phyloP scores from a whole-genome alignment of 1,140 invertebrate genomes.

The Leptonema lineaticorne region DNA sequence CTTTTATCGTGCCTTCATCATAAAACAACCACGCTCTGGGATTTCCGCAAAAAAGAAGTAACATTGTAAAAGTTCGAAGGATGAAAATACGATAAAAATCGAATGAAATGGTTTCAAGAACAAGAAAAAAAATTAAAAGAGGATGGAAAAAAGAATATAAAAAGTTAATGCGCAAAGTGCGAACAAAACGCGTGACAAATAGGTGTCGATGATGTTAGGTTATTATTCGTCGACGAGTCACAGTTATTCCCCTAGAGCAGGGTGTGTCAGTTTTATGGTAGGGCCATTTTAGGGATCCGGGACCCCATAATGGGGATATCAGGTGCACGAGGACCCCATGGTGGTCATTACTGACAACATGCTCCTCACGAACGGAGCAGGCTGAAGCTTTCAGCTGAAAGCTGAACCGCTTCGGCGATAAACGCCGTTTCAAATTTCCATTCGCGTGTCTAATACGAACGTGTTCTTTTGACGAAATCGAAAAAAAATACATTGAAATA shows the following conservation, averaged over 20 bases:
- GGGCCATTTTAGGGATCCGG: conserved; percentile 2
- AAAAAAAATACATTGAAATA: no score
- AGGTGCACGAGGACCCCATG: not conserved
- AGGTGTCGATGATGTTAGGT: conserved; percentile 9
- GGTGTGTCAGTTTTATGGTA: conserved; percentile 23
- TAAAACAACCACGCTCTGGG: no score
- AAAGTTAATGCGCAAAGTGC: not conserved
- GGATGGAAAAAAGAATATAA: not conserved
- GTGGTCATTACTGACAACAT: conserved; percentile 2
- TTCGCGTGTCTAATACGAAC: no score
- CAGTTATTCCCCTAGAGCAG: conserved; percentile 3
- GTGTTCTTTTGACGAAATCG: no score
- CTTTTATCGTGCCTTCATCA: no score
- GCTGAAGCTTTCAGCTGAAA: not conserved
- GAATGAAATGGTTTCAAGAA: no score
- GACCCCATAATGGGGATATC: conserved; percentile 13
- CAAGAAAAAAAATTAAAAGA: no score
- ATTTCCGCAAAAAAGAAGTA: no score
- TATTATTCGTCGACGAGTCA: conserved; percentile 10
- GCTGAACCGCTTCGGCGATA: not conserved
- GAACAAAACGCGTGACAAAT: conserved; percentile 5
- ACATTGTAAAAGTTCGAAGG: no score
- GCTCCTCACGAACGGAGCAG: not conserved
- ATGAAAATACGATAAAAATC: no score
- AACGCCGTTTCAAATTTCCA: no score